phyloP scores from a whole-genome alignment of 2,888 invertebrate genomes.

The Tiliacea aurago region DNA sequence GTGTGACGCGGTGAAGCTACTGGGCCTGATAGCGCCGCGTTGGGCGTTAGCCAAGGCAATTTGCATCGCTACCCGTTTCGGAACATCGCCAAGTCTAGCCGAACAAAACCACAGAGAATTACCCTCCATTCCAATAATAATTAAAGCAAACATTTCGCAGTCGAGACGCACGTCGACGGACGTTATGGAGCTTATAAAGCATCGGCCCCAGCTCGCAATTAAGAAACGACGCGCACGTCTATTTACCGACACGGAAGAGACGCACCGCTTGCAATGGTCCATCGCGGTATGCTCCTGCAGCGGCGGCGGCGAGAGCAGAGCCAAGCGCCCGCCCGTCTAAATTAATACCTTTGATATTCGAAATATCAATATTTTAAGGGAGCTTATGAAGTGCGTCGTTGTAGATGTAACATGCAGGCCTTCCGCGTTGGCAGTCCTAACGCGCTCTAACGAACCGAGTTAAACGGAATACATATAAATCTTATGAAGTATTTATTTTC shows the following conservation, averaged over 20 bases:
- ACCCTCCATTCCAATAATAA: slow-evolving; percentile 91
- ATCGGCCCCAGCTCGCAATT: slow-evolving; percentile 88
- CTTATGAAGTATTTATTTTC: slow-evolving; percentile 59
- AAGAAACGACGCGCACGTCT: slow-evolving; percentile 88
- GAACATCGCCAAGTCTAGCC: slow-evolving; percentile 91
- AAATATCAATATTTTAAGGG: slow-evolving; percentile 89
- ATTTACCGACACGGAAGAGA: slow-evolving; percentile 90
- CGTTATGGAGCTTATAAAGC: slow-evolving; percentile 90
- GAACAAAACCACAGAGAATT: slow-evolving; percentile 91
- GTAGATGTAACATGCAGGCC: slow-evolving; percentile 79
- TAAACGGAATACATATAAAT: slow-evolving; percentile 74
- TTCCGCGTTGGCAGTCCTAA: slow-evolving; percentile 86
- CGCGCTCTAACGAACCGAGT: slow-evolving; percentile 80
- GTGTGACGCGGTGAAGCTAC: slow-evolving; percentile 78
- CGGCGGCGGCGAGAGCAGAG: slow-evolving; percentile 72
- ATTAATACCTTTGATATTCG: slow-evolving; percentile 89
- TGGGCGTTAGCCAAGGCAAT: slow-evolving; percentile 90
- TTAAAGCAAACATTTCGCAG: slow-evolving; percentile 90
- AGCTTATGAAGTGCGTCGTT: slow-evolving; percentile 85
- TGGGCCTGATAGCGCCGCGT: slow-evolving; percentile 86
- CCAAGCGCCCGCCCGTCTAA: slow-evolving; percentile 84
- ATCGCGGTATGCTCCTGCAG: slow-evolving; percentile 81
- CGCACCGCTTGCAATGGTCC: slow-evolving; percentile 87
- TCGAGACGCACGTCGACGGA: slow-evolving; percentile 86
- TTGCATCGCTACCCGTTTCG: slow-evolving; percentile 91